Evolutionary conservation across 2,888 invertebrate species (phyloP).

Genomic region (Hesperia comma): DNA sequence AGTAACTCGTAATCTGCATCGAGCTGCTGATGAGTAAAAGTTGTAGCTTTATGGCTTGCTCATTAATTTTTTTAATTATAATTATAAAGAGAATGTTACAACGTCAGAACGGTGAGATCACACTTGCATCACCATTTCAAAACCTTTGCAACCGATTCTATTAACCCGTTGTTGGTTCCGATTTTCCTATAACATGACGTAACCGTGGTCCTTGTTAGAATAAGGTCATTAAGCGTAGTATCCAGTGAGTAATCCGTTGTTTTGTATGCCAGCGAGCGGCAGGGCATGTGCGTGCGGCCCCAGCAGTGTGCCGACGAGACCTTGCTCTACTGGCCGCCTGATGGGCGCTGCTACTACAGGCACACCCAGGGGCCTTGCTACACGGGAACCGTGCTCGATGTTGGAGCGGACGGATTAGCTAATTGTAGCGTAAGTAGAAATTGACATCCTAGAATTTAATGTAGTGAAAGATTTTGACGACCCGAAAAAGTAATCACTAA

Average conservation of each 20-base stretch:
- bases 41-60: too few relatives aligned
- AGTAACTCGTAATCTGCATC: too few relatives aligned
- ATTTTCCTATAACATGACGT: slow-evolving; percentile 7
- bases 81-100: too few relatives aligned
- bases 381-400: slow-evolving; percentile 87
- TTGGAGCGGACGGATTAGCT: slow-evolving; percentile 85
- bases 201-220: slow-evolving; percentile 10
- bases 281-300: slow-evolving; percentile 89
- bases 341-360: slow-evolving; percentile 89
- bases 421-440: slow-evolving; percentile 83
- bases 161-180: too few relatives aligned
- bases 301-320: slow-evolving; percentile 86
- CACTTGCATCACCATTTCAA: too few relatives aligned
- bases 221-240: slow-evolving; percentile 23
- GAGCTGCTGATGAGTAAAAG: too few relatives aligned
- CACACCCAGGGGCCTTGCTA: slow-evolving; percentile 90
- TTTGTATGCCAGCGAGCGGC: slow-evolving; percentile 79
- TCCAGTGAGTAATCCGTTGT: slow-evolving; percentile 14
- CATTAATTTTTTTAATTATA: too few relatives aligned
- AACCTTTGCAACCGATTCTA: too few relatives aligned
- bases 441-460: too few relatives aligned
- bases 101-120: too few relatives aligned
- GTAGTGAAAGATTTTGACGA: too few relatives aligned
- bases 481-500: too few relatives aligned
- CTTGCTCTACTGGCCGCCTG: slow-evolving; percentile 90